Evolutionary conservation across 2,888 invertebrate species (phyloP).

Genomic region (Synergus laeviventris): DNA sequence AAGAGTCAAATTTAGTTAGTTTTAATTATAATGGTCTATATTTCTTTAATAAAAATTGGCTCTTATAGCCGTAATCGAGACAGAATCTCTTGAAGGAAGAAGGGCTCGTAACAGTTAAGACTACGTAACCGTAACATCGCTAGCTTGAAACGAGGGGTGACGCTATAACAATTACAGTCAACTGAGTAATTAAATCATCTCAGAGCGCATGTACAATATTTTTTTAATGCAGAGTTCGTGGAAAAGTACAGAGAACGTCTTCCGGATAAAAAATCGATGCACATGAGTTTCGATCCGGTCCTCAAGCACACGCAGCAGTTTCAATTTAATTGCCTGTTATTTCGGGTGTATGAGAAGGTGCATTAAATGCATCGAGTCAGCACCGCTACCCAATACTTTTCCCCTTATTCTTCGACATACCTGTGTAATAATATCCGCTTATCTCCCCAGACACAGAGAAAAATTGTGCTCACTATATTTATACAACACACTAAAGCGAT

Average conservation of each 20-base stretch:
- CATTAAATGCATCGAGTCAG: slow-evolving; percentile 66
- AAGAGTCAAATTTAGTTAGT: no score
- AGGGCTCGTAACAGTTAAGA: no score
- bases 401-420: slow-evolving; percentile 31
- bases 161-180: no score
- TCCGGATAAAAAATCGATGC: slow-evolving; percentile 39
- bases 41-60: no score
- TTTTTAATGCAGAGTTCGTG: neutral
- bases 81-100: no score
- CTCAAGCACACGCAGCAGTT: slow-evolving; percentile 56
- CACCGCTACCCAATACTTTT: slow-evolving; percentile 59
- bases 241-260: slow-evolving; percentile 33
- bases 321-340: slow-evolving; percentile 71
- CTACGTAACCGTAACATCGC: no score
- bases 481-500: slow-evolving; percentile 28
- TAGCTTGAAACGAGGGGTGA: no score
- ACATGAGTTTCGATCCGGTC: slow-evolving; percentile 50
- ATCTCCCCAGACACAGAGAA: slow-evolving; percentile 30
- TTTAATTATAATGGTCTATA: no score
- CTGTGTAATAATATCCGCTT: slow-evolving; percentile 56
- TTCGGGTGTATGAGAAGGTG: slow-evolving; percentile 63
- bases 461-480: slow-evolving; percentile 35
- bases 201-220: no score
- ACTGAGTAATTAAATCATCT: no score
- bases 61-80: no score